Conservation (phyloP, 2,113 vertebrate species). For the Xenus cinereus region DNA sequence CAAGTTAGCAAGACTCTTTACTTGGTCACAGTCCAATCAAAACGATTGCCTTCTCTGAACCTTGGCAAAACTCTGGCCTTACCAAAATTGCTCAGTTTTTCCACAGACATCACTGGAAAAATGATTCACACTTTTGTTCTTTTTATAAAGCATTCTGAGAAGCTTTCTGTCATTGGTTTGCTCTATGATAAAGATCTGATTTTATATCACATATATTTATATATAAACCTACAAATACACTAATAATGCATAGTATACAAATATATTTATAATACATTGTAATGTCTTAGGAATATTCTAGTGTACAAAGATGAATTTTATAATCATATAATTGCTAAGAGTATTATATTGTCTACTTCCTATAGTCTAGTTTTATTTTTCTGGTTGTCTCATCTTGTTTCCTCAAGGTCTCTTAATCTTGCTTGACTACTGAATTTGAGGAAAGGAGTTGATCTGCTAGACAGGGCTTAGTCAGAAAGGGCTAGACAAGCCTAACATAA, state of each 20-base stretch:
- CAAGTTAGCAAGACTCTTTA: neutral
- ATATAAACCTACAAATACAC: neutral
- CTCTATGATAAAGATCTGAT: neutral
- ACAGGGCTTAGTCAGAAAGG: neutral
- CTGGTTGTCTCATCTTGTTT: slow-evolving; percentile 13
- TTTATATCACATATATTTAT: neutral
- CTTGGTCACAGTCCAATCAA: neutral
- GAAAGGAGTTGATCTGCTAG: neutral
- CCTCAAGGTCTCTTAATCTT: neutral
- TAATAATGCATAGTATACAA: neutral
- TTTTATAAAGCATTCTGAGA: neutral
- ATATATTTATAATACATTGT: neutral
- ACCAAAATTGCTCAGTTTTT: slow-evolving; percentile 7
- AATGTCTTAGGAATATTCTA: neutral
- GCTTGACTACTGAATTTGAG: neutral
- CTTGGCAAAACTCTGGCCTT: neutral
- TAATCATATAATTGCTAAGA: neutral
- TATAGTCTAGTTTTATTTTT: slow-evolving; percentile 3
- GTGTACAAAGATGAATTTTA: neutral
- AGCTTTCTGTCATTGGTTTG: neutral
- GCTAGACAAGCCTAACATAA: neutral
- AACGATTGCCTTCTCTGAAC: slow-evolving; percentile 29
- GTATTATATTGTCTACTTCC: neutral
- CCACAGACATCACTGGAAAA: neutral
- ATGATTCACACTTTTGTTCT: neutral